Conservation (phyloP, 2,113 vertebrate species). For the Cavia porcellus region DNA sequence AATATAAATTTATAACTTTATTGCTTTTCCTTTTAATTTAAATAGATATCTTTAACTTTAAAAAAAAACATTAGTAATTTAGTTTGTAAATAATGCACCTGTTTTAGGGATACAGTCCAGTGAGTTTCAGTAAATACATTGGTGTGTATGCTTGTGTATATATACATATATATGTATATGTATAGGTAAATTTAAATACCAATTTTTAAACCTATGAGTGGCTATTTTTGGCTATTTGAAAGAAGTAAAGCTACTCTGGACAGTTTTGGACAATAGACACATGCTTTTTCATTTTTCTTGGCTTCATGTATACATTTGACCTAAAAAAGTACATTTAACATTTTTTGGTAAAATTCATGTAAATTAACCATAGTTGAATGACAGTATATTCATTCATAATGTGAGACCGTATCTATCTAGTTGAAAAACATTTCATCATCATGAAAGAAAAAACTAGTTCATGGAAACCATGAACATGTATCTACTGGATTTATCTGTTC, state of each 20-base stretch:
- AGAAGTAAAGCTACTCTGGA: not conserved
- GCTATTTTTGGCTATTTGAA: not conserved
- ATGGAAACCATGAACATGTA: not conserved
- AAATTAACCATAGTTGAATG: not conserved
- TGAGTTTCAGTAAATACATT: not conserved
- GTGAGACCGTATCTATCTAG: not conserved
- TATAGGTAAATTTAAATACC: not conserved
- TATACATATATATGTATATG: too few relatives aligned
- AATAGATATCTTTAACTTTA: not conserved
- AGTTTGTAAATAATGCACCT: not conserved
- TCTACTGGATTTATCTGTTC: not conserved
- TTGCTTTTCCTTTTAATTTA: constrained; percentile 3
- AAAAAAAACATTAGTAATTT: not conserved
- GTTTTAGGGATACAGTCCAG: not conserved
- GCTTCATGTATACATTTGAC: not conserved
- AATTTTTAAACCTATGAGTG: not conserved
- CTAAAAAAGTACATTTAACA: constrained; percentile 1
- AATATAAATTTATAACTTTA: constrained; percentile 1
- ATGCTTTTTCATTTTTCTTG: not conserved
- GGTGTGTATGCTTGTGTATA: not conserved
- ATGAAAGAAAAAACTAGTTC: not conserved
- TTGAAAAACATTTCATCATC: constrained; percentile 6
- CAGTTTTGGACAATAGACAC: not conserved
- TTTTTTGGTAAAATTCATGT: constrained; percentile 10
- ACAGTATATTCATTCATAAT: not conserved